Base-by-base conservation (phyloP, 2,113 vertebrate genomes). In the Scortum barcoo region DNA sequence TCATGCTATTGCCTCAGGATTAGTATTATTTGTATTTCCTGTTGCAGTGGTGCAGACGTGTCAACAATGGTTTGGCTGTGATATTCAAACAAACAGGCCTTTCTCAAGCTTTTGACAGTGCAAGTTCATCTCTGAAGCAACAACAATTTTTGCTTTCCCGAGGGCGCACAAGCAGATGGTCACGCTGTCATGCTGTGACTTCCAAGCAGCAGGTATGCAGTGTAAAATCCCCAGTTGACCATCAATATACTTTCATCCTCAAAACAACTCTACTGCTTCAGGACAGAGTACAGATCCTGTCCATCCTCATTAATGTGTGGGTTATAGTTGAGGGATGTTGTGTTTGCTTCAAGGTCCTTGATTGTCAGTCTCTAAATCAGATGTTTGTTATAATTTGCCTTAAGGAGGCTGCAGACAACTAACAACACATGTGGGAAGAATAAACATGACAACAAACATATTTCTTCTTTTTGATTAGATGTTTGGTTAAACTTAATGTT, bases 141-240 rank as follows among this genome's bases (percentile, higher is more conserved):
- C 57, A 30, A 30, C 33, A 30, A 12, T 70, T 63, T 81, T 57
- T 62, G n/a, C 60, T 81, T 80, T 54, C 68, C 78, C 2, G 0
- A 81, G 78, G 74, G 72, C 7, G 11, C 22, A 42, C 62, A 89
- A 78, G 76, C 80, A 91, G 84, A 93, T 83, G 86, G 83, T 90
- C 85, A 81, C 4, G 57, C 75, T 70, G 62, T 70, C 80, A 72
- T 14, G 24, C 65, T 74, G 73, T 60, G 72, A 80, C 74, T 76
- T 75, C 40, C 9, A 53, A 46, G 7, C 19, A 46, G 7, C 19
- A 63, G 50, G 61, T 56, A 87, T 12, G 7, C 60, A 28, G 26
- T 42, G 11, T 12, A 74, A 78, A 72, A 20, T 33, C n/a, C 40
- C 26, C 44, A 1, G 28, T 56, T 2, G 22, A 60, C n/a, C 3